These are phyloP conservation scores for Thaleichthys pacificus DNA, from an alignment of 2,797 vertebrate species.

Conservation along the genomic window DNA sequence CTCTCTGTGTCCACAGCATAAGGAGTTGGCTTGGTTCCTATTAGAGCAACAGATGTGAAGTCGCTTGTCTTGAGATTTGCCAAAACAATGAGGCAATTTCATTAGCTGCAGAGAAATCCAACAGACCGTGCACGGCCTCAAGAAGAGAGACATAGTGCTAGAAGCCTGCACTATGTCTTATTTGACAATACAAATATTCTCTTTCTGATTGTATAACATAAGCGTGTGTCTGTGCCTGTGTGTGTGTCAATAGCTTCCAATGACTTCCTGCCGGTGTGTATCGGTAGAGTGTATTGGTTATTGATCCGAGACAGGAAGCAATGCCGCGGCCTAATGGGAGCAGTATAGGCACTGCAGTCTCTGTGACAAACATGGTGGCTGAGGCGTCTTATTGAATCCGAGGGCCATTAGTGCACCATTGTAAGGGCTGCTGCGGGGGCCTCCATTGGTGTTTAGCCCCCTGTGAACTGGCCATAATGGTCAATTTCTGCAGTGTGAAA, in stretches of 20 bases:
- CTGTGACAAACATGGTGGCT: conserved; percentile 1
- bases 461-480: conserved; percentile 59
- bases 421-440: conserved; percentile 44
- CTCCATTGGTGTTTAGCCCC: conserved; percentile 69
- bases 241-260: not conserved
- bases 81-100: not conserved
- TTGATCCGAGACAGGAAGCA: too few species aligned
- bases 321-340: too few species aligned
- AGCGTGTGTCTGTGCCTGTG: not conserved
- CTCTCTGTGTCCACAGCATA: conserved; percentile 30
- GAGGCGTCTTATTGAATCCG: conserved; percentile 64
- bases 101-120: not conserved
- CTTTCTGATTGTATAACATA: conserved; percentile 14
- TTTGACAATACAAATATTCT: conserved; percentile 17
- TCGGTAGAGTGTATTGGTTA: too few species aligned
- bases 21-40: conserved; percentile 44
- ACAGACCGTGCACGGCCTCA: not conserved
- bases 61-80: conserved; percentile 38
- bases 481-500: conserved; percentile 64
- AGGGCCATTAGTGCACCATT: conserved; percentile 59
- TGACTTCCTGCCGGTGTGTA: too few species aligned
- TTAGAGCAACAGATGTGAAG: conserved; percentile 52
- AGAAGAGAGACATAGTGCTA: too few species aligned
- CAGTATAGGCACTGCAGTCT: too few species aligned
- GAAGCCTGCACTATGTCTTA: not conserved